Evolutionary conservation across 2,113 vertebrate species (phyloP), one percentile per base, ranked within the genome.

Genomic region (Toxostoma redivivum): DNA sequence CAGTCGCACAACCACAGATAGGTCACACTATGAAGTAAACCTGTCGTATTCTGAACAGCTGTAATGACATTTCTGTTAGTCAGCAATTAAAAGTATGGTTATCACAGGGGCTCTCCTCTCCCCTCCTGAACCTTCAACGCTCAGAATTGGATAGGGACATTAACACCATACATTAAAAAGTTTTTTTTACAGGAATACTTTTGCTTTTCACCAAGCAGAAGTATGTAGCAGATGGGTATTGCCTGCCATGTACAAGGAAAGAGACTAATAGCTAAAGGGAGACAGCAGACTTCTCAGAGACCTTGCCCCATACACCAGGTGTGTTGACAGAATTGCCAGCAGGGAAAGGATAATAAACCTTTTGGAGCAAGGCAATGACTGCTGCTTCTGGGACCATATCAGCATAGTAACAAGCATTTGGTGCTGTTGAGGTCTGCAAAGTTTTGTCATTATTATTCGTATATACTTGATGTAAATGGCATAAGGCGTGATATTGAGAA

Each of bases 261-360:
- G 31, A 87, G 92, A 86, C 77, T 82, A 84, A 93, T 35, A 92
- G 92, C 88, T 81, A 61, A 95, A 92, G 79, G 64, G 88, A 95
- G 92, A 78, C 9, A 6, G 90, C 88, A 96, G 92, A 86, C 91
- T 94, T 92, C 89, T 64, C 45, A 0, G 82, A 95, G 94, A 89
- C 94, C 94, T 92, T 94, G 91, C 10, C 85, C 94, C 70, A 74
- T 70, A 76, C 58, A 86, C 93, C 95, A 97, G 94, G 90, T 96
- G 96, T 69, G 79, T 84, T 90, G 76, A 92, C 86, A 94, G 88
- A 94, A 96, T 73, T 10, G n/a, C 92, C 93, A 96, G 94, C 89
- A 96, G 76, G 94, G 92, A 97, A 93, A 90, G 54, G 73, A 94
- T 90, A 93, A 94, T 77, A 97, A 95, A 95, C 89, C 87, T 92